Evolutionary conservation across 2,797 vertebrate genomes (phyloP), one percentile per base, ranked within the genome.

Genomic region (Parotocinclus haroldoi): DNA sequence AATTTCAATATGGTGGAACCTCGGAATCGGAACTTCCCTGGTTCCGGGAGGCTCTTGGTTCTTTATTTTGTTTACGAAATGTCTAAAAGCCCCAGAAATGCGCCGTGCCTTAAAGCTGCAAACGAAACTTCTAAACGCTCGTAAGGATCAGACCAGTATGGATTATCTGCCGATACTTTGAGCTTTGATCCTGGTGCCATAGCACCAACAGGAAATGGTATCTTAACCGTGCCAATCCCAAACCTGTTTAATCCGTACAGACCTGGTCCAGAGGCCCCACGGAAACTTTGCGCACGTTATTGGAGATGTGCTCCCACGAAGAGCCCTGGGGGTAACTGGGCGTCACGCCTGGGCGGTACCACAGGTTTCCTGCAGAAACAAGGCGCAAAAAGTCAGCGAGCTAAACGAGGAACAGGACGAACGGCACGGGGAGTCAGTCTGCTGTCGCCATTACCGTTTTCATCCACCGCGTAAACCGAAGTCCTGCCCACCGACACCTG

Each of bases 231-330:
- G 2, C 27, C 27, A 27, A 27, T 27, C 27, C 27, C 27, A 27
- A 27, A 27, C 27, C n/a, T n/a, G n/a, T n/a, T n/a, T n/a, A n/a
- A 27, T 27, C 27, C 27, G 7, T 40, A 36, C 80, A 55, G 46
- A 98, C 97, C 95, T 99, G 97, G 85, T 99, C 95, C 80, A 98
- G 83, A 8, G 96, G 97, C 3, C 97, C 97, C 6, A 94, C 79
- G 0, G 95, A 97, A 59, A 99, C 94, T 63, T 89, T 94, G 11
- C 95, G 93, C 58, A 99, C 93, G 0, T 99, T 99, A 76, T 95
- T 98, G 36, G 96, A 99, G 68, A 98, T 93, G 1, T 96, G 94
- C 14, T 96, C 93, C 96, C 97, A 99, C 18, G 85, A 79, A 1
- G 93, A 92, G 56, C 97, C 97, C 78, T 98, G 96, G 2, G 96